Percentiles rank a stretch among this genome's conserved stretches.
Evolutionary conservation across 2,797 vertebrate species (phyloP).

Genomic region (Aldrovandia affinis): DNA sequence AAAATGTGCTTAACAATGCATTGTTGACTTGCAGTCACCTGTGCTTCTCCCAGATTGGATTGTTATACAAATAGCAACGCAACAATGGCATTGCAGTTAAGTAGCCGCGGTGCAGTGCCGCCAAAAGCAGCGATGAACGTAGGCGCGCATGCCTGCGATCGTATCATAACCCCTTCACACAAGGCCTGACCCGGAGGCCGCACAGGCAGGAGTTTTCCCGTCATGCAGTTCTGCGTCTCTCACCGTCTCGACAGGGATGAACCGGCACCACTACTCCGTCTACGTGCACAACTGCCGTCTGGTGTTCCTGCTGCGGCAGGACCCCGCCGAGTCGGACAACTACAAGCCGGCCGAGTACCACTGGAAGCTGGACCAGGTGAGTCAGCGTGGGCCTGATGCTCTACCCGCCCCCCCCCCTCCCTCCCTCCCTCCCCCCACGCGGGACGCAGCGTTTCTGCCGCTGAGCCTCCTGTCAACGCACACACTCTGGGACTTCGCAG

Average conservation of each 20-base stretch:
- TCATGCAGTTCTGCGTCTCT: background rate
- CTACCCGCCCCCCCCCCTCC: background rate
- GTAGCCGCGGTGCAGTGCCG: background rate
- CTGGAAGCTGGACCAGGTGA: conserved; percentile 94
- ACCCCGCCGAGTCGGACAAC: conserved; percentile 82
- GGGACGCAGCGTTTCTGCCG: no score
- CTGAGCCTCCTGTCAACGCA: no score
- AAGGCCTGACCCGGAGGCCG: background rate
- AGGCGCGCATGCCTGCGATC: background rate
- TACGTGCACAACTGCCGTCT: conserved; percentile 94
- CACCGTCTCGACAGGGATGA: conserved; percentile 81
- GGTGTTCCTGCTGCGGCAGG: conserved; percentile 91
- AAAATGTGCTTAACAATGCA: background rate
- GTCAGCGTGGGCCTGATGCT: conserved; percentile 37
- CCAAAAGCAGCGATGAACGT: background rate
- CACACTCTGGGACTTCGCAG: background rate
- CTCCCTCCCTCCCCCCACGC: background rate
- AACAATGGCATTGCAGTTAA: background rate
- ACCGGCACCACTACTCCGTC: conserved; percentile 90
- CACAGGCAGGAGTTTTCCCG: background rate
- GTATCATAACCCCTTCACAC: background rate
- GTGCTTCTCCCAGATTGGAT: background rate
- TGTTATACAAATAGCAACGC: background rate
- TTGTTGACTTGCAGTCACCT: background rate
- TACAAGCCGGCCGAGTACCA: conserved; percentile 96